Percentiles rank a stretch among this genome's conserved stretches.
phyloP scores from a whole-genome alignment of 2,888 invertebrate genomes.

The Perdita meconis region DNA sequence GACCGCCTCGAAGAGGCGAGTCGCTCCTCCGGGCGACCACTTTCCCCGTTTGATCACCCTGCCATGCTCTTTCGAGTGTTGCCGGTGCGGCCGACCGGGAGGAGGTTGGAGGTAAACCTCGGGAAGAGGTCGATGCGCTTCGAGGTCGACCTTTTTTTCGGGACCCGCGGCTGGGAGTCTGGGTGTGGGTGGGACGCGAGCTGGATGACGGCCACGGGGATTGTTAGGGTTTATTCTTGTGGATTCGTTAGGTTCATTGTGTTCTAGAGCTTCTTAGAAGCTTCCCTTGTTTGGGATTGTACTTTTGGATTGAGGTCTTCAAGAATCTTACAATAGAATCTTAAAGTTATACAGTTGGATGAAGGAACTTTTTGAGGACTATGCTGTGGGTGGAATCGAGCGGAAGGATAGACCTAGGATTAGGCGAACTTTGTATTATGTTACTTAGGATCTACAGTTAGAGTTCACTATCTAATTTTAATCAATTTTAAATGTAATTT shows the following conservation, averaged over 20 bases:
- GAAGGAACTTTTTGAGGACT: no score
- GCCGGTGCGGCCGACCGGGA: slow-evolving; percentile 49
- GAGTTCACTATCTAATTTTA: no score
- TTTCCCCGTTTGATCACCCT: slow-evolving; percentile 71
- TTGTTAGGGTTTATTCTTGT: neutral
- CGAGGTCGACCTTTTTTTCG: slow-evolving; percentile 34
- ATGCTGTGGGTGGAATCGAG: no score
- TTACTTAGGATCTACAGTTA: no score
- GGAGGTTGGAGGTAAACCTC: slow-evolving; percentile 54
- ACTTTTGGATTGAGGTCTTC: no score
- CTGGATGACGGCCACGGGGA: neutral
- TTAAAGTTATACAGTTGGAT: no score
- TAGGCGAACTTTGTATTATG: no score
- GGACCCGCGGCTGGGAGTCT: neutral
- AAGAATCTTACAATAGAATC: no score
- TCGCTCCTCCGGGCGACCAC: slow-evolving; percentile 67
- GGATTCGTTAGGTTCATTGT: neutral
- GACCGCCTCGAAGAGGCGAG: slow-evolving; percentile 68
- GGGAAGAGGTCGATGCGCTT: slow-evolving; percentile 60
- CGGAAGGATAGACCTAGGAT: no score
- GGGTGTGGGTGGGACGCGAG: slow-evolving; percentile 27
- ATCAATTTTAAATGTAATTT: no score
- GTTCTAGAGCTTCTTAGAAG: no score
- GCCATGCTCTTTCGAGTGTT: slow-evolving; percentile 60
- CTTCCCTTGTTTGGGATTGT: no score